Percentiles rank a stretch among this genome's conserved stretches.
These are phyloP conservation scores for Pachliopta kotzebuea DNA, from an alignment of 2,888 invertebrate genomes.

Conservation along the genomic window DNA sequence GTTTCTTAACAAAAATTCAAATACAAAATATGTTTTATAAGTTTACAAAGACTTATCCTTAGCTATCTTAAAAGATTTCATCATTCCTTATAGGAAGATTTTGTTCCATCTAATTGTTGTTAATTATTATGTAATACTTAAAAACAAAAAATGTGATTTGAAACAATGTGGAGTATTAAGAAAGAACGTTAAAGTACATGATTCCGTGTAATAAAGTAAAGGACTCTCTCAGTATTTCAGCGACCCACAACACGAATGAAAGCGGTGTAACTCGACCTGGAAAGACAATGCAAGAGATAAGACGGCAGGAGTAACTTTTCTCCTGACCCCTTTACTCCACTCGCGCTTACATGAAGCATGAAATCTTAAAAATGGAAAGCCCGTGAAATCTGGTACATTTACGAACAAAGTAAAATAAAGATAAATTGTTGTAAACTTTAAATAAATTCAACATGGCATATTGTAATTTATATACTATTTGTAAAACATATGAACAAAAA, in stretches of 20 bases:
- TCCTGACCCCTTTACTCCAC: constrained; percentile 23
- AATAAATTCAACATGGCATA: too few species aligned
- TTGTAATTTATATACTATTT: too few species aligned
- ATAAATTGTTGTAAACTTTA: neutral
- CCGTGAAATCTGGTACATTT: neutral
- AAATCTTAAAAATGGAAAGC: neutral
- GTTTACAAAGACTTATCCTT: too few species aligned
- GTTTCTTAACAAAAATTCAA: too few species aligned
- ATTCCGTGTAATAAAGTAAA: constrained; percentile 20
- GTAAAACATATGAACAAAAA: too few species aligned
- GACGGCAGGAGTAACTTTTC: constrained; percentile 24
- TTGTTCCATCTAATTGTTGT: too few species aligned
- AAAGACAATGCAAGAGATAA: constrained; percentile 27
- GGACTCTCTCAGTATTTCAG: constrained; percentile 19
- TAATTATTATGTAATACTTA: too few species aligned
- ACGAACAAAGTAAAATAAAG: neutral
- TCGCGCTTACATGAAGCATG: constrained; percentile 22
- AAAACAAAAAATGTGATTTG: neutral
- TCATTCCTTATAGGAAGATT: too few species aligned
- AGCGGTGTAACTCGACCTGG: constrained; percentile 26
- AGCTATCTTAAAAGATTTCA: too few species aligned
- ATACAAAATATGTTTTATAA: too few species aligned
- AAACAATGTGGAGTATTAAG: neutral
- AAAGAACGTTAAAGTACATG: constrained; percentile 21
- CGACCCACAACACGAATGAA: constrained; percentile 6